These are phyloP conservation scores for Lucilia sericata DNA, from an alignment of 1,140 invertebrate genomes.

Conservation along the genomic window DNA sequence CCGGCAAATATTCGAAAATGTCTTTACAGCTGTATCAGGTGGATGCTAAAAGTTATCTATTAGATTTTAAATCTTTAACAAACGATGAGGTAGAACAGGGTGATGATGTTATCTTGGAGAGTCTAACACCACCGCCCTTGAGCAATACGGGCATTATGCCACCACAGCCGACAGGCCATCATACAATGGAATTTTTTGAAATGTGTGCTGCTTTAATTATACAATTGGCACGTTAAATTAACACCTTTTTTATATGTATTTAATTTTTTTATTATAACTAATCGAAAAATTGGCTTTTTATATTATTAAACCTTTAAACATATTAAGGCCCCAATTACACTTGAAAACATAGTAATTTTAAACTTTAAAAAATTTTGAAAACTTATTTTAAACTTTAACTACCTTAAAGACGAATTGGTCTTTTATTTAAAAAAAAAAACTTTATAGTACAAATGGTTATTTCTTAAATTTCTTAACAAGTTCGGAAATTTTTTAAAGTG, in stretches of 20 bases:
- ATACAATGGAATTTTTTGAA: constrained; percentile 99
- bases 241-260: not conserved
- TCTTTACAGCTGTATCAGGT: constrained; percentile 98
- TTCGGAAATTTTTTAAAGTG: too few relatives aligned
- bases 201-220: constrained; percentile 99
- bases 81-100: constrained; percentile 79
- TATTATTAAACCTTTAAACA: too few relatives aligned
- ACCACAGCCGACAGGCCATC: constrained; percentile 76
- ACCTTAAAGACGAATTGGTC: too few relatives aligned
- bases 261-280: too few relatives aligned
- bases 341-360: too few relatives aligned
- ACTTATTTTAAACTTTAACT: too few relatives aligned
- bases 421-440: too few relatives aligned
- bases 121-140: constrained; percentile 68
- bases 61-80: constrained; percentile 97
- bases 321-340: too few relatives aligned
- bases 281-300: too few relatives aligned
- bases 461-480: too few relatives aligned
- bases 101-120: constrained; percentile 71
- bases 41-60: constrained; percentile 95
- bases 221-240: constrained; percentile 88
- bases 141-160: constrained; percentile 66
- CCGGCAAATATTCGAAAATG: constrained; percentile 93
- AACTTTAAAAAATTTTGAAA: too few relatives aligned
- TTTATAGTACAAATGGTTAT: too few relatives aligned